Evolutionary conservation across 1,140 invertebrate species (phyloP), one percentile per base, ranked within the genome.

Genomic region (Hylaeus volcanicus): DNA sequence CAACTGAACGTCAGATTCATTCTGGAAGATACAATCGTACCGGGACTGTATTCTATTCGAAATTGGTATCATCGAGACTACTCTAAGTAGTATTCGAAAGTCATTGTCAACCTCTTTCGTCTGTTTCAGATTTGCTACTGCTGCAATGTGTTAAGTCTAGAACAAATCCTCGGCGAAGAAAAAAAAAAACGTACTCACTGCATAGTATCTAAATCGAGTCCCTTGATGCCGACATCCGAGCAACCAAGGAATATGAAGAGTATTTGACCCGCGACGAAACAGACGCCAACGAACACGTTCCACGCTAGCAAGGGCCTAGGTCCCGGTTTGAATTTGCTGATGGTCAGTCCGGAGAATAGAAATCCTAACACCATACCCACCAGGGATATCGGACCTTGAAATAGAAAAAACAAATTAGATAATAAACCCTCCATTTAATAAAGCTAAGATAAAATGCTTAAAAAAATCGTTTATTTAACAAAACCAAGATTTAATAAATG

Each of bases 341-440:
- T 95, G 0, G 95, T 77, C 15, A 94, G 86, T 14, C 96, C 96
- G 1, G 95, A 96, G 0, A 94, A 69, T 41, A 96, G 85, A 55
- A 96, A 94, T n/a, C 95, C 96, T 39, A 94, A 81, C 0, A 95
- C 92, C 94, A 95, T 95, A 39, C 95, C 95, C 37, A 95, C 60
- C 68, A 95, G 89, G 0, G 94, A 91, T 39, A 93, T 89, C 3
- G 95, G 95, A 66, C 94, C 94, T 94, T 41, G 8, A 51, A 77
- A 61, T 37, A 51, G 37, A 45, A 56, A 56, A 15, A 12, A n/a
- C 15, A 12, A 2, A 15, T 41, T 41, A 41, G 1, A 6, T 48
- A 48, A 48, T 6, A 6, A 8, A 8, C 2, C 5, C 8, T 48
- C 45, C 0, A 48, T 48, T 48, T 26, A 26, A 26, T 26, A 26